Evolutionary conservation across 2,113 vertebrate species (phyloP), one percentile per base, ranked within the genome.

Genomic region (Brachirus orientalis): DNA sequence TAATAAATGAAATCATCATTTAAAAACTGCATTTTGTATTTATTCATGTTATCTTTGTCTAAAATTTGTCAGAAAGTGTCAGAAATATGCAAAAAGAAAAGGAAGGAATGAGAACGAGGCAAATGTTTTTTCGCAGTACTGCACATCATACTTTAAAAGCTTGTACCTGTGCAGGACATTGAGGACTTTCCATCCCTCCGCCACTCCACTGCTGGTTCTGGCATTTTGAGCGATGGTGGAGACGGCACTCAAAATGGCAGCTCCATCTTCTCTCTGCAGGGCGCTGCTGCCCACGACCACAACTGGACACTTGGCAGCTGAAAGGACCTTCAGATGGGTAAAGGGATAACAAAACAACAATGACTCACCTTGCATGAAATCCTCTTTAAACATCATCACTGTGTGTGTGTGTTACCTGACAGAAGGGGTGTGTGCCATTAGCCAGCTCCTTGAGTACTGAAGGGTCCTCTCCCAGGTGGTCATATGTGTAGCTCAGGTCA

Each of bases 151-250:
- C 22, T 36, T 11, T 8, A n/a, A 56, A 6, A 7, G 4, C 18
- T 11, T 28, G 3, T 77, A 99, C 98, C 97, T 97, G 89, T 99
- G 98, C 44, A 99, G 93, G 63, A 99, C 95, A 79, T 97, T 99
- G 82, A 99, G 92, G 72, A 99, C 95, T 78, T 98, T 99, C 98
- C 97, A 99, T 0, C 95, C 92, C 9, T 90, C 84, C 63, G 90
- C 83, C 79, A 94, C 93, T 8, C 94, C 91, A 0, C 95, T 97
- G 65, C 91, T 95, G 64, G 77, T 79, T 69, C 95, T 92, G 58
- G 94, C 91, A 16, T 94, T 97, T 17, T 96, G 95, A 70, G 97
- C 95, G 40, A 99, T 94, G 81, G 85, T 91, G 59, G 96, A 96
- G 37, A 96, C 92, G 0, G 93, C 64, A n/a, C 94, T 92, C 20